phyloP scores from a whole-genome alignment of 2,888 invertebrate genomes.

The Mimachlamys varia region DNA sequence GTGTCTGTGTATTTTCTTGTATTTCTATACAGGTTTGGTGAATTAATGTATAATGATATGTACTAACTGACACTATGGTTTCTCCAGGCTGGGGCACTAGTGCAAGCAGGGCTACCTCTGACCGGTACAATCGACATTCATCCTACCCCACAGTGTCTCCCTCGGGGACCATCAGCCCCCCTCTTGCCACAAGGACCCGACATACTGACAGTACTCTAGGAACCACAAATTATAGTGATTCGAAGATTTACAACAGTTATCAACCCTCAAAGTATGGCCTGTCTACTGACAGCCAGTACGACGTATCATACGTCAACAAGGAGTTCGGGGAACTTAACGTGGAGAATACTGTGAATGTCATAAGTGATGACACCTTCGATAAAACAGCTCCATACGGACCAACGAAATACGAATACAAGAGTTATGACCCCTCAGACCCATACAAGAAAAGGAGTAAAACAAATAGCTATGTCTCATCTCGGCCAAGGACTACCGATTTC shows the following conservation, averaged over 20 bases:
- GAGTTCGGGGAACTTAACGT: constrained; percentile 52
- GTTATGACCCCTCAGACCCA: constrained; percentile 38
- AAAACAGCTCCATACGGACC: constrained; percentile 47
- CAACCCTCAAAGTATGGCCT: constrained; percentile 69
- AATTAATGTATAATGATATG: too few species aligned
- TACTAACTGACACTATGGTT: neutral
- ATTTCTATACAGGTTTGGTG: too few species aligned
- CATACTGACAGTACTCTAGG: constrained; percentile 47
- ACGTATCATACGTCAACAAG: constrained; percentile 45
- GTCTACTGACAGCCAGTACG: constrained; percentile 50
- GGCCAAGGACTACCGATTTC: constrained; percentile 55
- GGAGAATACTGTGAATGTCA: constrained; percentile 45
- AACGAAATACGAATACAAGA: constrained; percentile 45
- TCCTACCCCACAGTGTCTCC: constrained; percentile 45
- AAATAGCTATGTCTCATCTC: constrained; percentile 43
- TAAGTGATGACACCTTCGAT: constrained; percentile 36
- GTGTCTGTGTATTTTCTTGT: too few species aligned
- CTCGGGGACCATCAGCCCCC: constrained; percentile 48
- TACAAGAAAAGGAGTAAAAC: constrained; percentile 6
- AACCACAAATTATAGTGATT: neutral
- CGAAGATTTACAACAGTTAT: constrained; percentile 51
- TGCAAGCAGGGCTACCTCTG: neutral
- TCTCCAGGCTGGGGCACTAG: constrained; percentile 58
- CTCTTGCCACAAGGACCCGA: constrained; percentile 37
- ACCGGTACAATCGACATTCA: constrained; percentile 49